Evolutionary conservation across 2,797 vertebrate genomes (phyloP), one percentile per base, ranked within the genome.

Genomic region (Platyrinchus mystaceus): DNA sequence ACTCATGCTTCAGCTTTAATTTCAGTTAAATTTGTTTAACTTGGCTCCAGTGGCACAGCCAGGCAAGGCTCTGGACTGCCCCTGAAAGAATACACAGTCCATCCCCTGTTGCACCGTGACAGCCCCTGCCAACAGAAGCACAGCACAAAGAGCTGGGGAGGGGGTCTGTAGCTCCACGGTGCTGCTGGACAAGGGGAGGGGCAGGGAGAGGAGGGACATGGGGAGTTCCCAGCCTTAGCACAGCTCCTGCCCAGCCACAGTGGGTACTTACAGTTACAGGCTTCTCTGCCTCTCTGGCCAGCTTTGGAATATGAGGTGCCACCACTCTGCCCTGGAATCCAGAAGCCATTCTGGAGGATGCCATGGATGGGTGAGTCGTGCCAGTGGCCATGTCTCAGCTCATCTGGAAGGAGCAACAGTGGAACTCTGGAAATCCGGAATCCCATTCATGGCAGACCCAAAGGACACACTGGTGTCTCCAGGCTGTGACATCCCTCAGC

Each of bases 241-340:
- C 46, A 58, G 28, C 32, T 68, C n/a, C 58, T 19, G 8, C 26
- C 23, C 10, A 23, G 44, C 24, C 66, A 18, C 49, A 77, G 41
- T 7, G 22, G 41, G 7, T 84, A 94, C 94, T 94, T 91, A 96
- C 94, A 66, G 58, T 84, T 14, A 39, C 52, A 70, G 95, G 63
- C n/a, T 97, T 96, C 88, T 97, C 97, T 26, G 93, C 87, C 59
- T 96, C 93, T 32, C 59, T 63, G 27, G 97, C 94, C 52, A 98
- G 56, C 89, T 97, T 98, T 4, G 86, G 94, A 43, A 86, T 93
- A 74, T 32, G 58, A 18, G 96, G 95, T 41, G 93, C 84, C 82
- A 93, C 79, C 56, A 88, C 94, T 84, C 98, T 97, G 69, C 94
- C 98, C 84, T 96, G 98, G 41, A 96, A 76, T 50, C 93, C 93